Conservation (phyloP, 2,113 vertebrate genomes). For the Corythornis cristatus region DNA sequence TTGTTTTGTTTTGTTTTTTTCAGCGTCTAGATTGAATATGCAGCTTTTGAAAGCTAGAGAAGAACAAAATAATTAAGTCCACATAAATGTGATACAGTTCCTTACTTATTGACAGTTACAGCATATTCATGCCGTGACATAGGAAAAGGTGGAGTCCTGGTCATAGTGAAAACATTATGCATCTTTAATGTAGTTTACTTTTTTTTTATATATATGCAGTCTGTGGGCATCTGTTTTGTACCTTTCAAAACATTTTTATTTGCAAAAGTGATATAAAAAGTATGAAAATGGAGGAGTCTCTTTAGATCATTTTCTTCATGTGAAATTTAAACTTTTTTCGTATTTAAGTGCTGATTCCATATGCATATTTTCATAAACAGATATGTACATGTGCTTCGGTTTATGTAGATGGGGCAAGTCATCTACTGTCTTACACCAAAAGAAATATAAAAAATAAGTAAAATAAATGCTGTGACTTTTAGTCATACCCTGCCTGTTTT, state of each 20-base stretch:
- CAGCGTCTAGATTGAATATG: neutral
- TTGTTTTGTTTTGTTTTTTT: neutral
- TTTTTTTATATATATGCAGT: neutral
- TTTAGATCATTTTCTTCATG: neutral
- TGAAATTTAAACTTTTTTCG: neutral
- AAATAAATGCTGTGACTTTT: neutral
- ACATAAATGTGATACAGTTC: neutral
- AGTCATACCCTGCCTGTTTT: neutral
- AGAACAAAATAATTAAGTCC: neutral
- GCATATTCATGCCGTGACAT: neutral
- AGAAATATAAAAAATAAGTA: neutral
- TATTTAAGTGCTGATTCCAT: neutral
- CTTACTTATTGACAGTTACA: neutral
- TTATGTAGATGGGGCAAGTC: neutral
- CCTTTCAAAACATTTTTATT: neutral
- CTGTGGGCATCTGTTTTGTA: neutral
- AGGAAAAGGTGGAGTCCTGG: neutral
- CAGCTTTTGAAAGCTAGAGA: neutral
- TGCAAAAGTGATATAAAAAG: neutral
- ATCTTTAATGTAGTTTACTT: neutral
- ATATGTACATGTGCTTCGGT: neutral
- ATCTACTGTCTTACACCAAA: neutral
- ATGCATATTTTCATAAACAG: neutral
- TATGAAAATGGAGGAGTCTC: neutral
- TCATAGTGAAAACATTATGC: neutral